Percentiles rank a stretch among this genome's conserved stretches.
Evolutionary conservation across 92 coral and sea anemone species (phyloP).

Genomic region (Zoanthus sansibaricus): DNA sequence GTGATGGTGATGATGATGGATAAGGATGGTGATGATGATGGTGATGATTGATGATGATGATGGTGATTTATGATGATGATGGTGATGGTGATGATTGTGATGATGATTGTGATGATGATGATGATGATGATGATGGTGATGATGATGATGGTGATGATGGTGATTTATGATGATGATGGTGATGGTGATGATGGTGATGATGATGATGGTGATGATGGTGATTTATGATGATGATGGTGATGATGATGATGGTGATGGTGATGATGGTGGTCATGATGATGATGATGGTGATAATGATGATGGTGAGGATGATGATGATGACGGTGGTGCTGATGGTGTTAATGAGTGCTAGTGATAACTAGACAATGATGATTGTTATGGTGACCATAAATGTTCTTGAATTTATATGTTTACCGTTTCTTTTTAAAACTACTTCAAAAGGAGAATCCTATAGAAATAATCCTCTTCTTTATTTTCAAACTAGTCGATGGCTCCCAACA

Average conservation of each 20-base stretch:
- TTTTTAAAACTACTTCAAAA: neutral
- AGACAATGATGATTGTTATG: neutral
- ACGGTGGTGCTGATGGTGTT: neutral
- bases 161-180: no score
- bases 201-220: neutral
- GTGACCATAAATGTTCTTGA: neutral
- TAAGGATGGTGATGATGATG: no score
- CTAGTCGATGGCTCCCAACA: neutral
- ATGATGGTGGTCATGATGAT: neutral
- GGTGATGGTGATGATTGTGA: neutral
- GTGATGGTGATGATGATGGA: neutral
- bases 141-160: neutral
- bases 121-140: neutral
- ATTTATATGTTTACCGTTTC: neutral
- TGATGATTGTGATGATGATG: neutral
- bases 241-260: no score
- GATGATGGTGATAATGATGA: neutral
- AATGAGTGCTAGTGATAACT: neutral
- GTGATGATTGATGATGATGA: neutral
- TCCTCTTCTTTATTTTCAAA: no score
- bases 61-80: neutral
- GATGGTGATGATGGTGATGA: neutral
- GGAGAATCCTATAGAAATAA: neutral
- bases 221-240: neutral
- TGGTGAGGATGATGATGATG: neutral